These are phyloP conservation scores for Macrosteles quadrilineatus DNA, from an alignment of 1,140 invertebrate species.

Conservation along the genomic window DNA sequence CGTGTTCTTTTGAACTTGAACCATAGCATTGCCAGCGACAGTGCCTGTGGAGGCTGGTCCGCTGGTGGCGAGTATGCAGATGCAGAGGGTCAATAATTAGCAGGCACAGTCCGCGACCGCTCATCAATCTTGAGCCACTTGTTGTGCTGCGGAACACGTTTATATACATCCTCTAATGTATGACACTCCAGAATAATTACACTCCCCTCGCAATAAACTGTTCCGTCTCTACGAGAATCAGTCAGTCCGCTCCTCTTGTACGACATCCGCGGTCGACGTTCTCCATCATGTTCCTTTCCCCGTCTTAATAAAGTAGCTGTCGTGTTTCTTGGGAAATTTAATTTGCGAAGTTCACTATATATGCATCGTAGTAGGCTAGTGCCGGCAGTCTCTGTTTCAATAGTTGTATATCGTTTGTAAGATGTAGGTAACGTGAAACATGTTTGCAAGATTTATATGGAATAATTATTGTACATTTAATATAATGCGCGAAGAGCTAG, in stretches of 20 bases:
- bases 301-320: background rate
- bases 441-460: no score
- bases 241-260: background rate
- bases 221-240: background rate
- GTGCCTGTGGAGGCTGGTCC: no score
- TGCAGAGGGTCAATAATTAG: background rate
- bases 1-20: no score
- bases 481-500: no score
- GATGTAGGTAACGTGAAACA: no score
- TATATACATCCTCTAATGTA: conserved; percentile 16
- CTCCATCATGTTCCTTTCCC: background rate
- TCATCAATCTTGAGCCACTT: conserved; percentile 2
- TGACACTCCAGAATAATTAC: conserved; percentile 1
- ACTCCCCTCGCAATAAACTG: background rate
- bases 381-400: no score
- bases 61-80: background rate
- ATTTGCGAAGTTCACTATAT: background rate
- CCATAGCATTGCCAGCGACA: no score
- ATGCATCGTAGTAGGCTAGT: no score
- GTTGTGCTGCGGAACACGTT: conserved; percentile 3
- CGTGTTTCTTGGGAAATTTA: background rate
- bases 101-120: background rate
- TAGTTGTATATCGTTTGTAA: no score
- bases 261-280: background rate
- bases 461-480: no score